Conservation (phyloP, 1,140 invertebrate species). For the Drosophila lowei region DNA sequence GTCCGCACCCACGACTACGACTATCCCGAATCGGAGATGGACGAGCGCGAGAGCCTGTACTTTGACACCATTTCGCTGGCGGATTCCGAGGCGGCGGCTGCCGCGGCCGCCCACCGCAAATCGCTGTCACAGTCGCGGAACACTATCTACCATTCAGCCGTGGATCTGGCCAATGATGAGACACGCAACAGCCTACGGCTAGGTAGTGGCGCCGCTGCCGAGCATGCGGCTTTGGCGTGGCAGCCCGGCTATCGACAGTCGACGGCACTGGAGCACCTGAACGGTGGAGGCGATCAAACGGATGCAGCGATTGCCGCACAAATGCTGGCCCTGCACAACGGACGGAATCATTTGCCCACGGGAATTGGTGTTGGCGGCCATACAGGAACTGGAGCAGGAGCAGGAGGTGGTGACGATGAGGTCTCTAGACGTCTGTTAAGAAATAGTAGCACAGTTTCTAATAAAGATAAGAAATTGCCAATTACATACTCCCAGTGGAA, state of each 20-base stretch:
- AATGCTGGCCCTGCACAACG: slow-evolving; percentile 69
- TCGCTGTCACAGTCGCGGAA: slow-evolving; percentile 81
- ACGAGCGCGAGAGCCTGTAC: slow-evolving; percentile 81
- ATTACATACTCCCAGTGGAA: slow-evolving; percentile 83
- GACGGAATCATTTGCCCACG: slow-evolving; percentile 66
- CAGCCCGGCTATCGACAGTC: slow-evolving; percentile 77
- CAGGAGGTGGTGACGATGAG: slow-evolving; percentile 68
- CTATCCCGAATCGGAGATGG: slow-evolving; percentile 82
- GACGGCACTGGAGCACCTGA: slow-evolving; percentile 72
- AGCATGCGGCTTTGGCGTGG: slow-evolving; percentile 52
- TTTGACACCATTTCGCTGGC: slow-evolving; percentile 82
- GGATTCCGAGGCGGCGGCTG: slow-evolving; percentile 76
- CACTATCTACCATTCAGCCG: slow-evolving; percentile 81
- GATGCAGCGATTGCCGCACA: slow-evolving; percentile 73
- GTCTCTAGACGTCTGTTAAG: slow-evolving; percentile 83
- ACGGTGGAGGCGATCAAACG: slow-evolving; percentile 54
- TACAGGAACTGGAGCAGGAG: slow-evolving; percentile 1
- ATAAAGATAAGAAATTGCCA: slow-evolving; percentile 83
- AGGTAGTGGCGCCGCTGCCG: slow-evolving; percentile 20
- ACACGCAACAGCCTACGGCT: slow-evolving; percentile 56
- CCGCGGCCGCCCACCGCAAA: slow-evolving; percentile 76
- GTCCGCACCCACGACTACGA: slow-evolving; percentile 82
- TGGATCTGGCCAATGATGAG: slow-evolving; percentile 73
- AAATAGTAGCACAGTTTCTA: slow-evolving; percentile 80
- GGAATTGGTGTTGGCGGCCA: slow-evolving; percentile 45